Base-by-base conservation (phyloP, 2,888 invertebrate species). In the Pollenia labialis region DNA sequence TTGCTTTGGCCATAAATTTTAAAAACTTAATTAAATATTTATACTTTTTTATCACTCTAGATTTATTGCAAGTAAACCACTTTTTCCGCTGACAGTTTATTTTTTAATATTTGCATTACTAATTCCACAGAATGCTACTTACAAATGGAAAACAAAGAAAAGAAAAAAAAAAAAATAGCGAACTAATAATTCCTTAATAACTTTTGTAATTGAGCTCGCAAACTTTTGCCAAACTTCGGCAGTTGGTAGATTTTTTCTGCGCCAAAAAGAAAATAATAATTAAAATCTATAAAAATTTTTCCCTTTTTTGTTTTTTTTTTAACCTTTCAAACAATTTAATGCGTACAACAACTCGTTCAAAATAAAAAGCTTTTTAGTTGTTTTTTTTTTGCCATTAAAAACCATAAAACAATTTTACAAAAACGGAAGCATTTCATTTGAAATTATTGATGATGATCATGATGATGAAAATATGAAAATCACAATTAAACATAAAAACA, bases 401-500 rank as follows among this genome's bases (percentile, higher is more conserved):
- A 44, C 2, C 46, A 44, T n/a, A 48, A 56, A 72, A 68, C n/a
- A 62, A 72, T 60, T 18, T 14, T 58, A 23, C 76, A 46, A 69
- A 52, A 76, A 72, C 50, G 76, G 46, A 18, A 80, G 58, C 62
- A 60, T 79, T 81, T 76, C 42, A 81, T 84, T 81, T 81, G 48
- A 77, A 77, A 74, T 81, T 84, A 79, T 87, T 80, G 79, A 76
- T 80, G 82, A 64, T 80, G 71, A 52, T n/a, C n/a, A 79, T 42
- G 72, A 60, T 77, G 62, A 64, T 80, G 71, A 52, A 44, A 16
- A 72, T 58, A 81, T 56, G 58, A 46, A 84, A 74, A 81, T 74
- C 68, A 62, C 77, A 87, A 87, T 87, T 84, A 81, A 87, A 87
- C 84, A 60, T 77, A 77, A 84, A 85, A 87, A 87, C 87, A 87